A percentile compares a stretch with the other conserved stretches of the same genome.
Evolutionary conservation across 2,113 vertebrate genomes (phyloP).

Genomic region (Dromas ardeola): DNA sequence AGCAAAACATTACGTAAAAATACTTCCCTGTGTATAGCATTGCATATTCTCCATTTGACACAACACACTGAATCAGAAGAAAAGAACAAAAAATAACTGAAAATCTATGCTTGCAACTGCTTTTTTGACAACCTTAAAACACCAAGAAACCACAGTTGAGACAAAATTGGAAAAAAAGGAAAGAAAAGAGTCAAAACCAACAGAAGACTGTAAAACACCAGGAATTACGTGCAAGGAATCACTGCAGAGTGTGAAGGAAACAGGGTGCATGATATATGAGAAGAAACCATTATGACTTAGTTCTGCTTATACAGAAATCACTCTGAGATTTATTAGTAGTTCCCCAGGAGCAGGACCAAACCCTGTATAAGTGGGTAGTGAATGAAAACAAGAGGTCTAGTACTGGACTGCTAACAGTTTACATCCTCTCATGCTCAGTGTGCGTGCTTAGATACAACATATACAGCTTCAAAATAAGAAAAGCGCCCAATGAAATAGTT

Average conservation of each 20-base stretch:
- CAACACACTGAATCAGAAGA: not conserved
- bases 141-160: not conserved
- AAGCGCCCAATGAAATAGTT: not conserved
- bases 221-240: not conserved
- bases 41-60: not conserved
- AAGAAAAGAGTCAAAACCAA: not conserved
- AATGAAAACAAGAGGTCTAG: not conserved
- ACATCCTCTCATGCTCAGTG: not conserved
- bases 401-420: not conserved
- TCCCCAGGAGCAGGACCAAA: not conserved
- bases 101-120: not conserved
- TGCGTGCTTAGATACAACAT: not conserved
- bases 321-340: not conserved
- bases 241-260: not conserved
- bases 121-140: not conserved
- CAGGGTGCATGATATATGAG: not conserved
- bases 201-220: not conserved
- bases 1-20: not conserved
- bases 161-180: not conserved
- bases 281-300: not conserved
- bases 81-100: not conserved
- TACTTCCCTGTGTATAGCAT: not conserved
- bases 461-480: not conserved
- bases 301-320: not conserved
- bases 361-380: not conserved